Conservation (phyloP, 2,888 invertebrate genomes). For the Drosophila mayaguana region DNA sequence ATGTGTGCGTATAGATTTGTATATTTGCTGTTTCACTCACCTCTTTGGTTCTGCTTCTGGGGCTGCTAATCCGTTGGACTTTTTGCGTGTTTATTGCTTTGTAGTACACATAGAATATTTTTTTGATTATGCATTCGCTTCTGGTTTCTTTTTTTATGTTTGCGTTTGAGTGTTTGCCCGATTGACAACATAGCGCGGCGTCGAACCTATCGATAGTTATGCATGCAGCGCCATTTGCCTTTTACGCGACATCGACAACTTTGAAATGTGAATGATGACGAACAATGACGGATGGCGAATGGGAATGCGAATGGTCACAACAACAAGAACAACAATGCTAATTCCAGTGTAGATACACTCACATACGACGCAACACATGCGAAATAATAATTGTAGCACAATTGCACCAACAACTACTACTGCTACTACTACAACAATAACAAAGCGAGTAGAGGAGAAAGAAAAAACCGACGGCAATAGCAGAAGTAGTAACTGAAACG, state of each 20-base stretch:
- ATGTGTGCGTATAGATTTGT: not conserved
- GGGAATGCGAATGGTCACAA: slow-evolving; percentile 57
- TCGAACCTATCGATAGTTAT: slow-evolving; percentile 67
- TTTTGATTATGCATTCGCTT: slow-evolving; percentile 43
- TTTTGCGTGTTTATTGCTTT: slow-evolving; percentile 33
- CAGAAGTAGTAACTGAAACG: slow-evolving; percentile 35
- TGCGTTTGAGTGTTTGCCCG: slow-evolving; percentile 19
- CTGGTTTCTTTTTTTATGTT: slow-evolving; percentile 2
- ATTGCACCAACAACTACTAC: slow-evolving; percentile 47
- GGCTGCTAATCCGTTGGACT: slow-evolving; percentile 56
- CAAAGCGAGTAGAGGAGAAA: slow-evolving; percentile 25
- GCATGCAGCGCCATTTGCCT: slow-evolving; percentile 70
- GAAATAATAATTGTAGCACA: slow-evolving; percentile 79
- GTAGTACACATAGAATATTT: slow-evolving; percentile 25
- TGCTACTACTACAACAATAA: slow-evolving; percentile 11
- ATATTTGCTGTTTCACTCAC: slow-evolving; percentile 43
- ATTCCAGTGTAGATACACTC: slow-evolving; percentile 74
- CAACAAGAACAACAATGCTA: slow-evolving; percentile 65
- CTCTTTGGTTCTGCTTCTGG: slow-evolving; percentile 15
- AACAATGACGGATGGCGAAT: slow-evolving; percentile 69
- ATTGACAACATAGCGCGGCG: slow-evolving; percentile 39
- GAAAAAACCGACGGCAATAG: slow-evolving; percentile 33
- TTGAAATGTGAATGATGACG: slow-evolving; percentile 66
- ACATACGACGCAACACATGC: slow-evolving; percentile 55
- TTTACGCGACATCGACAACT: slow-evolving; percentile 58